phyloP scores from a whole-genome alignment of 2,113 vertebrate species.

The Cryptotis parvus region DNA sequence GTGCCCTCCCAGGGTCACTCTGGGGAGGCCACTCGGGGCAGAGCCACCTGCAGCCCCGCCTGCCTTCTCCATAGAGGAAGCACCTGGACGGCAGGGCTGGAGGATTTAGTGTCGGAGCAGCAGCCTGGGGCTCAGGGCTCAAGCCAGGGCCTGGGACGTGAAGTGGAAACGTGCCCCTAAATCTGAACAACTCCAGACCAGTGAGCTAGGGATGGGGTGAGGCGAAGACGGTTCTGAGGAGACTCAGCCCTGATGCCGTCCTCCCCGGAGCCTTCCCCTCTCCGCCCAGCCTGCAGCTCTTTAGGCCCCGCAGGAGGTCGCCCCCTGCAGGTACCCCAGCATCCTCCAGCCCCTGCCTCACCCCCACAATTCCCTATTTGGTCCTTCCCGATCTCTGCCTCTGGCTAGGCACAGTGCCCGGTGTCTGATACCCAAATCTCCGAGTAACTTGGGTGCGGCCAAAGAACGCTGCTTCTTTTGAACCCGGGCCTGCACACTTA shows the following conservation, averaged over 20 bases:
- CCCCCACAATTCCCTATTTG: no score
- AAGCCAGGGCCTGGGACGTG: accelerated
- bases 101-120: neutral
- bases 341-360: no score
- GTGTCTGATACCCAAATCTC: neutral
- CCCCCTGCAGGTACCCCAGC: no score
- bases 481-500: no score
- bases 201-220: neutral
- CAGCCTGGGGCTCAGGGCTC: neutral
- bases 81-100: accelerated
- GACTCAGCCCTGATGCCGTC: no score
- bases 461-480: no score
- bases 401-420: neutral
- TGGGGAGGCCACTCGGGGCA: neutral
- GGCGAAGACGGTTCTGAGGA: no score
- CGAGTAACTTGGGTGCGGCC: neutral
- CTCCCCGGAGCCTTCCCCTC: no score
- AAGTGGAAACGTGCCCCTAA: neutral
- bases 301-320: no score
- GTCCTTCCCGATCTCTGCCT: neutral
- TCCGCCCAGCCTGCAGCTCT: no score
- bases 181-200: neutral
- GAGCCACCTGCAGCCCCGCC: no score
- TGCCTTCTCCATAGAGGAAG: neutral
- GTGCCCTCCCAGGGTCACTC: neutral